Percentiles rank a stretch among this genome's conserved stretches.
phyloP scores from a whole-genome alignment of 37 sponge, comb jelly and placozoan genomes.

The Hormiphora californensis region DNA sequence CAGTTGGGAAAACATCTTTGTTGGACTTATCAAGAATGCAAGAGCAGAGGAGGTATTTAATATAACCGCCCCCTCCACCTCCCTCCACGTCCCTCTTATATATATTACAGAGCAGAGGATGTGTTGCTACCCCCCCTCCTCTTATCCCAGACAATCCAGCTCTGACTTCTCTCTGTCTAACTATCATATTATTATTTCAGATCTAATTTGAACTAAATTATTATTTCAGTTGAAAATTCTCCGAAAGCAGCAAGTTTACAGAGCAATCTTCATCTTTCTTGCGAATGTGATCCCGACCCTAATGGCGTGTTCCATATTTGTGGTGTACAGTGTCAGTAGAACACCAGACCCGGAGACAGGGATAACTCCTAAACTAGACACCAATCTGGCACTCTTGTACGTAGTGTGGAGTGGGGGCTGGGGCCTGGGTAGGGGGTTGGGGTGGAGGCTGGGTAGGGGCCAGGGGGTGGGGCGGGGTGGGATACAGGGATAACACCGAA shows the following conservation, averaged over 20 bases:
- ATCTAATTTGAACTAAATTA: neutral
- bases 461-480: too few species aligned
- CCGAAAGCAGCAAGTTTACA: neutral
- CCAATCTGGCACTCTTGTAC: constrained; percentile 9
- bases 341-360: constrained; percentile 7
- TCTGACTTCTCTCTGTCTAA: neutral
- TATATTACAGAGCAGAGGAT: too few species aligned
- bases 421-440: too few species aligned
- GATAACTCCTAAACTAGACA: neutral
- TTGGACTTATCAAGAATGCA: neutral
- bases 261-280: constrained; percentile 45
- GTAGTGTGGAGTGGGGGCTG: too few species aligned
- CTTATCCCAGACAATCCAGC: too few species aligned
- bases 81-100: too few species aligned
- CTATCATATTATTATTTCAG: neutral
- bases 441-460: too few species aligned
- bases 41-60: constrained; percentile 9
- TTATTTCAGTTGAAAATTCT: constrained; percentile 47
- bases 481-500: neutral
- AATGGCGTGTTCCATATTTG: constrained; percentile 45
- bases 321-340: neutral
- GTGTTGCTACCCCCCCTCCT: too few species aligned
- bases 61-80: neutral
- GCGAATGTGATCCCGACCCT: constrained; percentile 12
- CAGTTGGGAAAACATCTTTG: constrained; percentile 52